Evolutionary conservation across 2,888 invertebrate genomes (phyloP).

Genomic region (Tricholauxania praeusta): DNA sequence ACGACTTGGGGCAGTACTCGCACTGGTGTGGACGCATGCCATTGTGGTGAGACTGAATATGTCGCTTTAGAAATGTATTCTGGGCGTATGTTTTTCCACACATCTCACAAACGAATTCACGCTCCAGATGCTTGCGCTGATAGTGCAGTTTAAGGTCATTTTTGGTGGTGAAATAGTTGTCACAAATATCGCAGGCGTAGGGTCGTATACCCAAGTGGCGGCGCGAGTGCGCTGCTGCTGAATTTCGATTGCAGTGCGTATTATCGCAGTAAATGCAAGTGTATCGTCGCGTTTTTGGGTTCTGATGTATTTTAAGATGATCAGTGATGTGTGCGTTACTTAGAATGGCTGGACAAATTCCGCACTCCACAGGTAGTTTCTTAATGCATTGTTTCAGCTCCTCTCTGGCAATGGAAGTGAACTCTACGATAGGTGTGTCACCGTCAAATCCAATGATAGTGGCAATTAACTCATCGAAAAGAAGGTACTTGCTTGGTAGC

Average conservation of each 20-base stretch:
- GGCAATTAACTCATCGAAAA: constrained; percentile 61
- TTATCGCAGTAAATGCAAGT: constrained; percentile 60
- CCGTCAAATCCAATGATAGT: constrained; percentile 61
- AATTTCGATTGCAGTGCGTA: constrained; percentile 60
- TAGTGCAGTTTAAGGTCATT: constrained; percentile 62
- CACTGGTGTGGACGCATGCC: constrained; percentile 61
- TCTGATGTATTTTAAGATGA: constrained; percentile 59
- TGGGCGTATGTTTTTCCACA: constrained; percentile 62
- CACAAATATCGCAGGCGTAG: constrained; percentile 61
- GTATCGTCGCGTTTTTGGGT: constrained; percentile 58
- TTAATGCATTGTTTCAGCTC: constrained; percentile 48
- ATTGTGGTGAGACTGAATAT: constrained; percentile 62
- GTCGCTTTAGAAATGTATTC: constrained; percentile 61
- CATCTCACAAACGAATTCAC: constrained; percentile 61
- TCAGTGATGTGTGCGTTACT: constrained; percentile 52
- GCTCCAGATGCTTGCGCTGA: constrained; percentile 59
- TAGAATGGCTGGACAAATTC: constrained; percentile 62
- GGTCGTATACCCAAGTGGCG: constrained; percentile 63
- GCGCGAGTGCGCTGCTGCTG: constrained; percentile 60
- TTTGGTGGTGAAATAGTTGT: constrained; percentile 61
- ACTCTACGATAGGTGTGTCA: constrained; percentile 61
- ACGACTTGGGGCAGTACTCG: constrained; percentile 58
- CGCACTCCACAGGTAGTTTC: constrained; percentile 60
- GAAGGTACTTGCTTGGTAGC: constrained; percentile 54
- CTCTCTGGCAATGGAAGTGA: constrained; percentile 53